Base-by-base conservation (phyloP, 2,888 invertebrate species). In the Eupithecia inturbata region DNA sequence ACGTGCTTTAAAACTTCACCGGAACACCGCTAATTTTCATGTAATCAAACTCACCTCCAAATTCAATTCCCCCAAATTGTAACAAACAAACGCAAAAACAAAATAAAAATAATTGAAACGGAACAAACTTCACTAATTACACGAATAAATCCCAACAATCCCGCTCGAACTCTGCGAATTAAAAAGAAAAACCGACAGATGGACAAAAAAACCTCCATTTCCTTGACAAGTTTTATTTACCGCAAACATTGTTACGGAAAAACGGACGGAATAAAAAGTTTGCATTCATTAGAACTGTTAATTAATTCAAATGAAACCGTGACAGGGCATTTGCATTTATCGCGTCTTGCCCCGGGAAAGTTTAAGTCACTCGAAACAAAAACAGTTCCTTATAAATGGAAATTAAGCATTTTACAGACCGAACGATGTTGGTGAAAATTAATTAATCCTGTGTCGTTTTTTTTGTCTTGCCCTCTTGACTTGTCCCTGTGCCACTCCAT, bases 231-330 rank as follows among this genome's bases (percentile, higher is more conserved):
- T 93, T 94, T 93, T 93, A 91, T 94, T 94, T 92, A 93, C 92
- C 91, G 92, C 91, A 92, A 94, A 94, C 94, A 94, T 92, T 93
- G 94, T 93, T 92, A 92, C 89, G 85, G 86, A 86, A 85, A 89
- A 88, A 88, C 87, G 84, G 83, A 79, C 83, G 85, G 90, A 89
- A 89, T 89, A 92, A 92, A 92, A 94, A 93, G 90, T 94, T 92
- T 84, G 88, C 87, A 88, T 88, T 93, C 93, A 94, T 94, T 94
- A 94, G 91, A 91, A 89, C 88, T 91, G 88, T 93, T 94, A 94
- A 94, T 94, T 94, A 94, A 94, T 94, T 94, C 94, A 93, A 94
- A 94, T 91, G 91, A 92, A 92, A 92, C 93, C 90, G 91, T 93
- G 91, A 88, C 91, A 90, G 91, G 92, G 89, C 91, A 93, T 93